Conservation (phyloP, 2,888 invertebrate genomes). For the Nymphalis c-album region DNA sequence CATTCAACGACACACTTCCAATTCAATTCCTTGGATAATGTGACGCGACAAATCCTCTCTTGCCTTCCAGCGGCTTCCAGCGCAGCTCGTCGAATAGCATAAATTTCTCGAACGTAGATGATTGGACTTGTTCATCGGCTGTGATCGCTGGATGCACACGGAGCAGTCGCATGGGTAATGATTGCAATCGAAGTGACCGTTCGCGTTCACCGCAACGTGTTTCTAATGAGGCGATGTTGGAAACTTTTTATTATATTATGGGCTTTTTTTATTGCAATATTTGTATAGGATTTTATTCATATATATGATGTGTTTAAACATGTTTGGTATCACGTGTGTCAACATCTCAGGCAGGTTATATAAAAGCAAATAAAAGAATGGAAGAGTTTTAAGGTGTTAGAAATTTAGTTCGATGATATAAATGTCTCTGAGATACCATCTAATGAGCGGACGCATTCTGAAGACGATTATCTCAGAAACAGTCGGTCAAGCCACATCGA, state of each 20-base stretch:
- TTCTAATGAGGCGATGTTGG: constrained; percentile 35
- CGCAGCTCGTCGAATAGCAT: constrained; percentile 50
- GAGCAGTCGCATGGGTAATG: constrained; percentile 63
- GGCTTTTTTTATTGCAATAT: background rate
- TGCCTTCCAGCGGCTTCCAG: constrained; percentile 54
- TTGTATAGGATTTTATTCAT: background rate
- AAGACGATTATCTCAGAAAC: constrained; percentile 40
- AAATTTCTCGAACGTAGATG: constrained; percentile 52
- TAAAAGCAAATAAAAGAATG: constrained; percentile 3
- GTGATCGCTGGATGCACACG: constrained; percentile 57
- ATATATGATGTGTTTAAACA: background rate
- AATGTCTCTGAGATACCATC: constrained; percentile 34
- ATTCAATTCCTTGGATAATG: constrained; percentile 66
- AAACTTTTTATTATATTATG: constrained; percentile 2
- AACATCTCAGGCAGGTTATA: too few species aligned
- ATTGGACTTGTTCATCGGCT: constrained; percentile 55
- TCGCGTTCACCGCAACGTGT: constrained; percentile 72
- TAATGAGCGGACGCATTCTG: constrained; percentile 34
- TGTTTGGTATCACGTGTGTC: background rate
- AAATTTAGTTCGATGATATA: constrained; percentile 30
- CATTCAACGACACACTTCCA: constrained; percentile 66
- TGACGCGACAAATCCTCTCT: constrained; percentile 67
- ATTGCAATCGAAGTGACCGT: constrained; percentile 70
- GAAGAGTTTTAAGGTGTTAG: constrained; percentile 16
- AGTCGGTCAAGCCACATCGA: constrained; percentile 56